A percentile compares a stretch with the other conserved stretches of the same genome.
Conservation (phyloP, 2,888 invertebrate genomes). For the Ectemnius cavifrons region DNA sequence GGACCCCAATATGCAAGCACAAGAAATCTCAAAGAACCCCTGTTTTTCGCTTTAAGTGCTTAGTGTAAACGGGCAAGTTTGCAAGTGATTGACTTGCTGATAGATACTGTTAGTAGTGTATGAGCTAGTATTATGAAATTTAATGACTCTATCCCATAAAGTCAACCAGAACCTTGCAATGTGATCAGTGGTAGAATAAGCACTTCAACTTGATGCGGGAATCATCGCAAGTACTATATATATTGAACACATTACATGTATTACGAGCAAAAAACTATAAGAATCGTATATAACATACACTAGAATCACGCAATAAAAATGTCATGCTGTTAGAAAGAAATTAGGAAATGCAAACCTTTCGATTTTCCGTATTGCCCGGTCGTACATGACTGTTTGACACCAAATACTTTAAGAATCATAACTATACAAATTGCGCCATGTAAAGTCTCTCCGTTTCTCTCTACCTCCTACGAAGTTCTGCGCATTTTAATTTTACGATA, state of each 20-base stretch:
- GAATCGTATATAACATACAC: not conserved
- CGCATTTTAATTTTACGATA: slow-evolving; percentile 33
- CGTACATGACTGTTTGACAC: slow-evolving; percentile 27
- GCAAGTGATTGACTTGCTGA: slow-evolving; percentile 16
- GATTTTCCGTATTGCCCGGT: slow-evolving; percentile 27
- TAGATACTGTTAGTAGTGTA: slow-evolving; percentile 25
- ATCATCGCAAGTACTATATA: slow-evolving; percentile 1
- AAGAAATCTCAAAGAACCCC: not conserved
- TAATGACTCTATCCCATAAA: slow-evolving; percentile 61
- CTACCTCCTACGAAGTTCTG: slow-evolving; percentile 47
- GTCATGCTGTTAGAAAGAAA: slow-evolving; percentile 70
- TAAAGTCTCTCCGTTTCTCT: slow-evolving; percentile 48
- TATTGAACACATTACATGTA: too few species aligned
- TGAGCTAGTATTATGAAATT: slow-evolving; percentile 32
- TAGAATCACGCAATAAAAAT: slow-evolving; percentile 49
- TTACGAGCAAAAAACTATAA: too few species aligned
- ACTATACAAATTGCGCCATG: slow-evolving; percentile 44
- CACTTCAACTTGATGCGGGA: slow-evolving; percentile 18
- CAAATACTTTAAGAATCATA: slow-evolving; percentile 45
- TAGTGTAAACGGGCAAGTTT: slow-evolving; percentile 17
- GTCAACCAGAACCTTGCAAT: slow-evolving; percentile 59
- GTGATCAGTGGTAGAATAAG: slow-evolving; percentile 49
- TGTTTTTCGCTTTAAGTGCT: slow-evolving; percentile 27
- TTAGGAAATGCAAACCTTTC: slow-evolving; percentile 22
- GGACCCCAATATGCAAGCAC: too few species aligned